Evolutionary conservation across 2,113 vertebrate species (phyloP).

Genomic region (Brachyhypopomus occidentalis): DNA sequence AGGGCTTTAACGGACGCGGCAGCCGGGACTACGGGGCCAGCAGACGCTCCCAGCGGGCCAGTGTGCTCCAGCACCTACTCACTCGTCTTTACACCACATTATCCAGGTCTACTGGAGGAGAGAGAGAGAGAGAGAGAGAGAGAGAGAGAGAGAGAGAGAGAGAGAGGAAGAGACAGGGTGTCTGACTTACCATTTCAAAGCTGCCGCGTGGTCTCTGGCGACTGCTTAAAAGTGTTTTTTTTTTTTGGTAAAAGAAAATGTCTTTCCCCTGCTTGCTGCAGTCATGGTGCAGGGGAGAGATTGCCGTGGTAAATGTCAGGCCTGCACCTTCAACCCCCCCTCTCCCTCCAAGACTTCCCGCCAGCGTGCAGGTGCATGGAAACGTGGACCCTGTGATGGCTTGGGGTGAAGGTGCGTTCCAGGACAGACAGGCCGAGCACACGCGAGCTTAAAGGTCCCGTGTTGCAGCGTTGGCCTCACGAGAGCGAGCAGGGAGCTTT

Average conservation of each 20-base stretch:
- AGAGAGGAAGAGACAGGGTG: background rate
- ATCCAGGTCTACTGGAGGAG: background rate
- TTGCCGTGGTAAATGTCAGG: background rate
- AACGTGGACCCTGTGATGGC: background rate
- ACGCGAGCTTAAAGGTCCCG: background rate
- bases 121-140: background rate
- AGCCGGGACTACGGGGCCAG: constrained; percentile 23
- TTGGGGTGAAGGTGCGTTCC: background rate
- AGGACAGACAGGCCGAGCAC: background rate
- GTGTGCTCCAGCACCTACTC: background rate
- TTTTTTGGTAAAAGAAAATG: background rate
- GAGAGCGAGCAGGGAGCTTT: no score
- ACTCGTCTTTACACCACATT: constrained; percentile 13
- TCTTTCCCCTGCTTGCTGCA: background rate
- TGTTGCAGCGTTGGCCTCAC: no score
- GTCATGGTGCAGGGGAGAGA: background rate
- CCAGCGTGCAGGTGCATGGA: background rate
- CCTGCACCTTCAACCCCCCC: background rate
- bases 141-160: background rate
- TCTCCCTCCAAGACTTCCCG: background rate
- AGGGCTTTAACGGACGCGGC: constrained; percentile 26
- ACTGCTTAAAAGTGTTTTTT: no score
- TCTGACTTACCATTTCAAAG: background rate
- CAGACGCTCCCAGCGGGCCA: constrained; percentile 12
- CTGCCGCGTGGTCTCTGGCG: background rate